Percentiles rank a stretch among this genome's conserved stretches.
Conservation (phyloP, 2,113 vertebrate species). For the Amia ocellicauda region DNA sequence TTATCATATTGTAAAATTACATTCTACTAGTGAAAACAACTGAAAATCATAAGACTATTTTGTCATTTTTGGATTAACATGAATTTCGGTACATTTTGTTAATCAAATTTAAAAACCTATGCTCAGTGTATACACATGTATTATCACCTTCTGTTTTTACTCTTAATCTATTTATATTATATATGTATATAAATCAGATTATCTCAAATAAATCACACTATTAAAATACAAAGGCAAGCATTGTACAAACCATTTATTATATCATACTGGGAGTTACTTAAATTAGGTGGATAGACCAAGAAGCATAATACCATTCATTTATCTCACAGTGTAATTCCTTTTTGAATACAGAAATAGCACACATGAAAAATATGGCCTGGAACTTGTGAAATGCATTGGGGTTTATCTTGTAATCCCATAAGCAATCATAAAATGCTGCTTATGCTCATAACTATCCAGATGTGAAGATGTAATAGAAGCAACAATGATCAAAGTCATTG, state of each 20-base stretch:
- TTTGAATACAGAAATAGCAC: constrained; percentile 19
- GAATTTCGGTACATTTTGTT: too few relatives aligned
- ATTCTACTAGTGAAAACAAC: too few relatives aligned
- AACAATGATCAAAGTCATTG: constrained; percentile 35
- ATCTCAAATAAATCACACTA: not conserved
- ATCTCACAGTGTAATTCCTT: constrained; percentile 20
- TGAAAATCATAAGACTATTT: too few relatives aligned
- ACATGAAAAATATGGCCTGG: not conserved
- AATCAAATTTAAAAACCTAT: too few relatives aligned
- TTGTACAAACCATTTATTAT: constrained; percentile 14
- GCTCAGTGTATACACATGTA: not conserved
- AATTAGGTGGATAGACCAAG: constrained; percentile 7
- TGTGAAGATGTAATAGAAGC: constrained; percentile 11
- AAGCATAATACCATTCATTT: constrained; percentile 15
- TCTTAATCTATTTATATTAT: not conserved
- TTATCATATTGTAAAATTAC: too few relatives aligned
- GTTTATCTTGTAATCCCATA: constrained; percentile 16
- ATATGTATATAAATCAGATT: not conserved
- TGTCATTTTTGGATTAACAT: too few relatives aligned
- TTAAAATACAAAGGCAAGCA: constrained; percentile 1
- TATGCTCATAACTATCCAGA: constrained; percentile 17
- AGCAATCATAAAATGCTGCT: constrained; percentile 8
- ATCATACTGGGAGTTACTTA: constrained; percentile 11
- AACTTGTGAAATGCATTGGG: not conserved
- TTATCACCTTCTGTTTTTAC: not conserved